These are phyloP conservation scores for Eumerus sabulonum DNA, from an alignment of 2,888 invertebrate species.

Conservation along the genomic window DNA sequence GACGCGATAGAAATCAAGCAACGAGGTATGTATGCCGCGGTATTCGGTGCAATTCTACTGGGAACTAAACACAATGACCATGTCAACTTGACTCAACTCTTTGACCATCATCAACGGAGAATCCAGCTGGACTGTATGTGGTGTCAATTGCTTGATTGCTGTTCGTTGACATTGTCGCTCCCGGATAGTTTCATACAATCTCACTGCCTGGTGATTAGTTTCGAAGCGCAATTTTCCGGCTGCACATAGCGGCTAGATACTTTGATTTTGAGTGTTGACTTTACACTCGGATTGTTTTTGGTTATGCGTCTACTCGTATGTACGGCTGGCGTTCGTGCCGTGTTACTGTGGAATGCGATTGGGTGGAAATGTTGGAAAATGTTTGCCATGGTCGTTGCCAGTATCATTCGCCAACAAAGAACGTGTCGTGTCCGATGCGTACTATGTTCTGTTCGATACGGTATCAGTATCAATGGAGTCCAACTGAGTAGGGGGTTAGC, in stretches of 20 bases:
- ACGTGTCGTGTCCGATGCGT: conserved; percentile 37
- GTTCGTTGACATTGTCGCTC: conserved; percentile 46
- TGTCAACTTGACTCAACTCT: conserved; percentile 59
- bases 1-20: conserved; percentile 54
- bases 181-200: conserved; percentile 12
- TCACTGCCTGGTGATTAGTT: conserved; percentile 60
- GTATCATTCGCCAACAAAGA: conserved; percentile 41
- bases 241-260: conserved; percentile 49
- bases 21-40: conserved; percentile 46
- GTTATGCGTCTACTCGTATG: no score
- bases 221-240: conserved; percentile 66
- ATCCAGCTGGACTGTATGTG: conserved; percentile 60
- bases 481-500: no score
- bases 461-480: conserved; percentile 48
- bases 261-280: conserved; percentile 59
- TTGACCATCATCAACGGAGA: conserved; percentile 49
- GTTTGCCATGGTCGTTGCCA: conserved; percentile 46
- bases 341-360: conserved; percentile 35
- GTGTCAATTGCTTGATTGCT: conserved; percentile 59
- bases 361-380: conserved; percentile 63
- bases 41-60: conserved; percentile 59
- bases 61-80: conserved; percentile 64
- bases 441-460: conserved; percentile 42
- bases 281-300: conserved; percentile 39
- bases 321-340: conserved; percentile 4